These are phyloP conservation scores for Drosophila nr. fundita DNA, from an alignment of 2,888 invertebrate genomes.

Conservation along the genomic window DNA sequence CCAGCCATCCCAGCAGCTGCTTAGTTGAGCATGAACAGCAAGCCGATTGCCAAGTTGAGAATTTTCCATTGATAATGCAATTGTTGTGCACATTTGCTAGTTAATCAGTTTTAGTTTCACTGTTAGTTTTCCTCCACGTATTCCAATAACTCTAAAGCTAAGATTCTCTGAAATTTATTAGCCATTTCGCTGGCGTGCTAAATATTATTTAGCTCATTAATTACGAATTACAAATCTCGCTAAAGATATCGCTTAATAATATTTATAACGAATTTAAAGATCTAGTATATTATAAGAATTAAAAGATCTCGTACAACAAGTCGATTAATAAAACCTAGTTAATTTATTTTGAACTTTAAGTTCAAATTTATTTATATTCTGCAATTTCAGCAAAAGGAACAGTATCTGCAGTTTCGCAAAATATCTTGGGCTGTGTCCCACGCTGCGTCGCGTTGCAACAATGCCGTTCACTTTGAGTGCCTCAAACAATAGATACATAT, in stretches of 20 bases:
- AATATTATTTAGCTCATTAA: neutral
- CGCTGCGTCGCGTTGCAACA: constrained; percentile 52
- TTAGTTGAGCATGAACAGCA: constrained; percentile 55
- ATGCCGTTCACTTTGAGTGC: constrained; percentile 59
- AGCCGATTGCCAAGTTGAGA: constrained; percentile 42
- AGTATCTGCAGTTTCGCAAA: constrained; percentile 4
- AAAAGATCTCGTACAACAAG: neutral
- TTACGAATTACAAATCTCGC: neutral
- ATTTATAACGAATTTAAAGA: neutral
- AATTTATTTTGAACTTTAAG: neutral
- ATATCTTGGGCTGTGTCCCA: constrained; percentile 47
- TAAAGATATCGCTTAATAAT: neutral
- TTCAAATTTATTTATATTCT: neutral
- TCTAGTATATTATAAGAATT: neutral
- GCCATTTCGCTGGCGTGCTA: neutral
- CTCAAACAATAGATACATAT: constrained; percentile 71
- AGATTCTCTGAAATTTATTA: neutral
- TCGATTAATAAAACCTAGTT: neutral
- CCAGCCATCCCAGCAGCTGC: constrained; percentile 20
- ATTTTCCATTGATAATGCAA: constrained; percentile 55
- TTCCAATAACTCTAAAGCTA: neutral
- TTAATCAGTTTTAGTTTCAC: constrained; percentile 4
- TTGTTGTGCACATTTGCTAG: constrained; percentile 30
- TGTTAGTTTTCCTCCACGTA: neutral
- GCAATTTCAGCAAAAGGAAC: neutral